Base-by-base conservation (phyloP, 2,797 vertebrate species). In the Kryptolebias ocellatus region DNA sequence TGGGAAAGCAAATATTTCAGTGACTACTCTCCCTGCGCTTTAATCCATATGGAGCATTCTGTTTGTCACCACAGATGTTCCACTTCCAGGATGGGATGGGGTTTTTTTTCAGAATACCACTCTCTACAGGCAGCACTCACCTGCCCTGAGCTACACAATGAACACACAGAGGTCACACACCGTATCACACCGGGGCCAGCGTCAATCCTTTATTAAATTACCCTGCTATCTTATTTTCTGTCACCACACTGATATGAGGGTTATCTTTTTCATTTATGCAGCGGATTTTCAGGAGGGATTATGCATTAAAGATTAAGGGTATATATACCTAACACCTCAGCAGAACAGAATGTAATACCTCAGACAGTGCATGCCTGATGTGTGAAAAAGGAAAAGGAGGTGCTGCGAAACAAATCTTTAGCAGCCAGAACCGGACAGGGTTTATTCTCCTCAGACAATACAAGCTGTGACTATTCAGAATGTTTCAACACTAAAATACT, bases 1-100 rank as follows among this genome's bases (percentile, higher is more conserved):
- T 85, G 88, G 80, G 76, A 90, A 92, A 90, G 92, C 88, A 92
- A 93, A 93, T 92, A 91, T 92, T 90, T 90, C 89, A 91, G 89
- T 81, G 89, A 88, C 86, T 83, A 73, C 76, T 60, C 81, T 83
- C 66, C 70, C 80, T 67, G 70, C 29, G 56, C 83, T 90, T 87
- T 90, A 93, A 91, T 92, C 90, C 85, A 88, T 89, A 89, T 87
- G 89, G 83, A 67, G 77, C 69, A 61, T 81, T 86, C 74, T 76
- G 80, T 86, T 71, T 87, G 88, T 87, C 87, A 80, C 76, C 77
- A 34, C 80, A 73, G 86, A 87, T 90, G 87, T 81, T 84, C 47
- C 64, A 73, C 77, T 83, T 84, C 54, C 72, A 67, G 75, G 72
- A 83, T 76, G 80, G 70, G 60, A 2, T 39, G 10, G 10, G 10